Evolutionary conservation across 2,113 vertebrate genomes (phyloP).

Genomic region (Regulus satrapa): DNA sequence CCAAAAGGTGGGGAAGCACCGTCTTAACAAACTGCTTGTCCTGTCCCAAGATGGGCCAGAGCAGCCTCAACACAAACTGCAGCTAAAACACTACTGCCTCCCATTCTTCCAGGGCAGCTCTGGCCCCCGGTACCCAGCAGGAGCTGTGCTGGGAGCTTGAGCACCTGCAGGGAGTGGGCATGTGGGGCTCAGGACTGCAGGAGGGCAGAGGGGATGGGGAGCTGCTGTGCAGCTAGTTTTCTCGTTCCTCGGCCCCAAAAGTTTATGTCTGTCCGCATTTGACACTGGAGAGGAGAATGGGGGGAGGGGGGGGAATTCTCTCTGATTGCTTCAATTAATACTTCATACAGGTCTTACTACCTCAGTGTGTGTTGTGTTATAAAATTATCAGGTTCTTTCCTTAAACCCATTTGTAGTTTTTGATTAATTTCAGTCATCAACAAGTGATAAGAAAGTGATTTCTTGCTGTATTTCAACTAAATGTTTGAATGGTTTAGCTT

Average conservation of each 20-base stretch:
- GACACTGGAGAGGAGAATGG: neutral
- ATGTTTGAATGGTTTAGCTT: neutral
- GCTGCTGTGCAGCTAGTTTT: neutral
- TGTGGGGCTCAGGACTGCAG: neutral
- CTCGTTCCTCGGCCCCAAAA: neutral
- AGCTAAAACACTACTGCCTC: neutral
- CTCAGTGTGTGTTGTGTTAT: neutral
- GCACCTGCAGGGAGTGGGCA: rapidly evolving
- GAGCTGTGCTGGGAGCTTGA: neutral
- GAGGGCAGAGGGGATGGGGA: neutral
- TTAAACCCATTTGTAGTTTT: neutral
- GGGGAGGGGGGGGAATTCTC: neutral
- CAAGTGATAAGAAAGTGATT: neutral
- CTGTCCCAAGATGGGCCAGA: rapidly evolving
- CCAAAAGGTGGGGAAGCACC: neutral
- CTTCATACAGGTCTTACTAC: neutral
- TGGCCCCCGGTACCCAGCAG: neutral
- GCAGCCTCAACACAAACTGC: neutral
- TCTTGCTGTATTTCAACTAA: neutral
- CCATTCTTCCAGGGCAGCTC: rapidly evolving
- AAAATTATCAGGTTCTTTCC: neutral
- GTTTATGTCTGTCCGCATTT: neutral
- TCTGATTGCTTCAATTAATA: neutral
- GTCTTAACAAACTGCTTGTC: neutral
- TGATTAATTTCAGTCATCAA: neutral